Evolutionary conservation across 2,888 invertebrate genomes (phyloP), one percentile per base, ranked within the genome.

Genomic region (Dryomyza anilis): DNA sequence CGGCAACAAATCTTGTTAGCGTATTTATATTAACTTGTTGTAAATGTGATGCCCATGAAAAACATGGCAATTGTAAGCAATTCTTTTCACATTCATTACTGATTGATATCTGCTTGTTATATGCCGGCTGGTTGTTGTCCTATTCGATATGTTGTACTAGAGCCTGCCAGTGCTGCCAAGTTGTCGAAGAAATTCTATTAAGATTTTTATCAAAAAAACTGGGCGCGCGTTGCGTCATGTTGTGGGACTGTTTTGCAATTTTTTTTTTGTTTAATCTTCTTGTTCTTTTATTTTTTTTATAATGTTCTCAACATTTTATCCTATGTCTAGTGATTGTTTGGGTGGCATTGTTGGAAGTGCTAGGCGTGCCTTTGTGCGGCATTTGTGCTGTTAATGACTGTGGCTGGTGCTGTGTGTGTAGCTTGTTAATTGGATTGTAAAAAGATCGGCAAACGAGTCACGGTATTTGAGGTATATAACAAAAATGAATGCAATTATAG

Each of bases 1-100:
- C n/a, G n/a, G n/a, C n/a, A 66, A 68, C 71, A 66, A 72, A 77
- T 78, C 80, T 79, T 77, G 79, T 80, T 80, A 79, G 79, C 77
- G 76, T 73, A 80, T 78, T n/a, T n/a, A 79, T 80, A 79, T 78
- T 79, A 79, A 79, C 78, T 79, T 80, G n/a, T n/a, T n/a, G 80
- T 78, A 78, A 80, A 77, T 80, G 76, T 78, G 81, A 78, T 78
- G 77, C 75, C 77, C 72, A 73, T 76, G 75, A 74, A 77, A 79
- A 76, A 78, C 39, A 71, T 74, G 73, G 73, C n/a, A 79, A 78
- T 69, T 69, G 66, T 66, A 67, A 69, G 67, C 63, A 25, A 39
- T 57, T 33, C 48, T 61, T 63, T 63, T 59, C 61, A 19, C 60
- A 58, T 57, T 56, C 43, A 36, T 59, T 65, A 60, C 36, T 60